A percentile compares a stretch with the other conserved stretches of the same genome.
phyloP scores from a whole-genome alignment of 1,140 invertebrate genomes.

The Drosophila bipectinata region DNA sequence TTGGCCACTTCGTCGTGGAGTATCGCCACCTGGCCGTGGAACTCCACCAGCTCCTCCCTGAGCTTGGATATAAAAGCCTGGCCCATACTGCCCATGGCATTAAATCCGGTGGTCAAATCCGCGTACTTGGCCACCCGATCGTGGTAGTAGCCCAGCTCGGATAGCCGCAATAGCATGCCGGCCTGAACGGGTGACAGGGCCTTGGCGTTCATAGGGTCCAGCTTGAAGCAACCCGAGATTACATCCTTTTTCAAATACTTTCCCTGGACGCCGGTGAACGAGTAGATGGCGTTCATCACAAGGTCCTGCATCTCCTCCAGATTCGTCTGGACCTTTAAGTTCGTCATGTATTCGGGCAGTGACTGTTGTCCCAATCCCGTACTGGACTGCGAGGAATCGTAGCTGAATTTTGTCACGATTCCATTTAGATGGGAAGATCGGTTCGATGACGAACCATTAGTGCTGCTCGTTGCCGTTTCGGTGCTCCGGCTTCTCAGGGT shows the following conservation, averaged over 20 bases:
- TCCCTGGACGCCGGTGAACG: conserved; percentile 92
- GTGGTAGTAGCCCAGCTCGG: conserved; percentile 93
- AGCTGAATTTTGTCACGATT: conserved; percentile 4
- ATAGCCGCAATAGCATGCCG: conserved; percentile 88
- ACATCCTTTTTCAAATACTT: conserved; percentile 89
- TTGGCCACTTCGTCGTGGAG: conserved; percentile 91
- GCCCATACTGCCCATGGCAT: conserved; percentile 89
- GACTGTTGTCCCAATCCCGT: neutral
- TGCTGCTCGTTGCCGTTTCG: neutral
- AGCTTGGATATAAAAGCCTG: conserved; percentile 95
- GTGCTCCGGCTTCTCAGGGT: neutral
- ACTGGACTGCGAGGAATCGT: conserved; percentile 25
- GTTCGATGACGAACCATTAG: neutral
- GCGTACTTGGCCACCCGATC: conserved; percentile 90
- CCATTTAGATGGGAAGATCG: neutral
- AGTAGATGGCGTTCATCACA: conserved; percentile 91
- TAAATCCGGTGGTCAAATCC: conserved; percentile 86
- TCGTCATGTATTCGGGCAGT: conserved; percentile 22
- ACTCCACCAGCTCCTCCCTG: conserved; percentile 92
- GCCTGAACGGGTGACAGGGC: conserved; percentile 84
- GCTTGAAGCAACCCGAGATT: conserved; percentile 87
- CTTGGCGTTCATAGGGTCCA: conserved; percentile 86
- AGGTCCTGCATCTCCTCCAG: conserved; percentile 84
- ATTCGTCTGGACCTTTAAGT: neutral
- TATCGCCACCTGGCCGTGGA: conserved; percentile 94